These are phyloP conservation scores for Oncorhynchus gorbuscha DNA, from an alignment of 2,113 vertebrate species.

Conservation along the genomic window DNA sequence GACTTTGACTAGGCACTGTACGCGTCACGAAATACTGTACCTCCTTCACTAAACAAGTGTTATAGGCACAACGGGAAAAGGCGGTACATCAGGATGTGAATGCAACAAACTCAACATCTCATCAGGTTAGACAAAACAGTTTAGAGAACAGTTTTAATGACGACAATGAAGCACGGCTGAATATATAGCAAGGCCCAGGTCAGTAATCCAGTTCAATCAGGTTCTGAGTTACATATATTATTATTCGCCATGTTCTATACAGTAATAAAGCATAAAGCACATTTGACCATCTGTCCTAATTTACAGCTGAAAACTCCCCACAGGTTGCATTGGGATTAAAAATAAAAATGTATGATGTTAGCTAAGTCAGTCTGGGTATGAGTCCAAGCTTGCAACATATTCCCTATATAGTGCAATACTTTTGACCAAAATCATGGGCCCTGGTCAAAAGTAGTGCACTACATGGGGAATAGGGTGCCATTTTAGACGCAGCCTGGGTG, in stretches of 20 bases:
- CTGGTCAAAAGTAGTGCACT: no score
- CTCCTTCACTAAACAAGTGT: background rate
- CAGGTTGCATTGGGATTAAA: background rate
- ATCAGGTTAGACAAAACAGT: background rate
- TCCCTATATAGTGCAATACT: no score
- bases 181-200: background rate
- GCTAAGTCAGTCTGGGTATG: no score
- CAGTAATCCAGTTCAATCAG: background rate
- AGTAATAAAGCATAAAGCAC: background rate
- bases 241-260: background rate
- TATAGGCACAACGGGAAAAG: background rate
- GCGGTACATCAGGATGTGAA: background rate
- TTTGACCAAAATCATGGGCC: no score
- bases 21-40: no score
- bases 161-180: background rate
- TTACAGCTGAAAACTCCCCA: background rate
- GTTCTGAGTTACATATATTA: background rate
- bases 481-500: no score
- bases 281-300: background rate
- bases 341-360: background rate
- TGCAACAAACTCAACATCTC: background rate
- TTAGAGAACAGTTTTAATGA: slow-evolving; percentile 2
- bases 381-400: no score
- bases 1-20: no score
- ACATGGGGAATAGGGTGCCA: no score